A percentile compares a stretch with the other conserved stretches of the same genome.
phyloP scores from a whole-genome alignment of 1,140 invertebrate genomes.

The Rhyacophila brunnea region DNA sequence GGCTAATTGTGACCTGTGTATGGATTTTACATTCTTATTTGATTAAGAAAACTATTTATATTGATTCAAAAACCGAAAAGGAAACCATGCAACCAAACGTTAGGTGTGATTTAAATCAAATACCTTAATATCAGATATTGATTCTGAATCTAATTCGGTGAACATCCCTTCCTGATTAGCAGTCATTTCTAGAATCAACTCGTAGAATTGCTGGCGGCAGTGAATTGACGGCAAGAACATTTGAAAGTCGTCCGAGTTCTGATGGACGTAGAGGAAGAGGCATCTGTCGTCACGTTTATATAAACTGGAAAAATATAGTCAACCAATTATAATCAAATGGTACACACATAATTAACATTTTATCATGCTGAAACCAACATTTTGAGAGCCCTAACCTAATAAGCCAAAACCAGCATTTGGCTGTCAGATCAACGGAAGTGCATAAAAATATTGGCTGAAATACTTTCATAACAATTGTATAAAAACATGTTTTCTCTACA shows the following conservation, averaged over 20 bases:
- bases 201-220: conserved; percentile 81
- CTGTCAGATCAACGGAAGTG: not conserved
- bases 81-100: too few species aligned
- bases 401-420: too few species aligned
- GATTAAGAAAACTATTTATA: too few species aligned
- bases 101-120: too few species aligned
- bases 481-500: too few species aligned
- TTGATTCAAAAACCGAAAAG: too few species aligned
- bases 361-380: too few species aligned
- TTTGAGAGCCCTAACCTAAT: too few species aligned
- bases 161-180: conserved; percentile 83
- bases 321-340: too few species aligned
- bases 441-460: not conserved
- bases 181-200: conserved; percentile 79
- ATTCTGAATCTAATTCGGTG: conserved; percentile 75
- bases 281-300: conserved; percentile 96
- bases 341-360: too few species aligned
- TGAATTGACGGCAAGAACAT: conserved; percentile 92
- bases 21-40: too few species aligned
- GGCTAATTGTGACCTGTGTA: too few species aligned
- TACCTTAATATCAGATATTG: conserved; percentile 70
- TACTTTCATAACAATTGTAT: not conserved
- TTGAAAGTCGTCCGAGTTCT: conserved; percentile 99
- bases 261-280: conserved; percentile 95
- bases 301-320: conserved; percentile 63